phyloP scores from a whole-genome alignment of 2,797 vertebrate species.

The Salmo trutta region DNA sequence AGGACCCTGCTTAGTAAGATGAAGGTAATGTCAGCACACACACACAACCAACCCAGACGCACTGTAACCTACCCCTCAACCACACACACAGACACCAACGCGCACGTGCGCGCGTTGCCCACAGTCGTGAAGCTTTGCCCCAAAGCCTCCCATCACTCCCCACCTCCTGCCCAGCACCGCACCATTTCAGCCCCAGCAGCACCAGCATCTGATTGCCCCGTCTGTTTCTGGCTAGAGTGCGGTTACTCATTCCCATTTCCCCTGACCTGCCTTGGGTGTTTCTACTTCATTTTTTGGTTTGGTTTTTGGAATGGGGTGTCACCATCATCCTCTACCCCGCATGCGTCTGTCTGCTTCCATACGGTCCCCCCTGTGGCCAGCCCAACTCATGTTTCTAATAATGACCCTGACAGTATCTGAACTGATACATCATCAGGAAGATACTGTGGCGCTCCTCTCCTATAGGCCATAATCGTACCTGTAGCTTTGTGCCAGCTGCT shows the following conservation, averaged over 20 bases:
- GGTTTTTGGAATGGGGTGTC: conserved; percentile 11
- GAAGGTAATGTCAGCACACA: conserved; percentile 78
- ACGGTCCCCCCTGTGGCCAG: conserved; percentile 10
- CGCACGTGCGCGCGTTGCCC: background rate
- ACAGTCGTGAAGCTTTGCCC: conserved; percentile 1
- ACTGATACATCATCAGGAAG: background rate
- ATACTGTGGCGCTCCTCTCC: background rate
- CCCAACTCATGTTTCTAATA: conserved; percentile 2
- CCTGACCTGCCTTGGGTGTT: background rate
- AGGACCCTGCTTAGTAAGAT: conserved; percentile 86
- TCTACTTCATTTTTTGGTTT: conserved; percentile 17
- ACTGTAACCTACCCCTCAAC: too few species aligned
- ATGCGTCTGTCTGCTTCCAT: conserved; percentile 48
- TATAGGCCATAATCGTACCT: background rate
- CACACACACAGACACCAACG: conserved; percentile 13
- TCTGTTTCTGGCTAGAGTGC: background rate
- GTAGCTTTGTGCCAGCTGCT: background rate
- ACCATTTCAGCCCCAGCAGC: conserved; percentile 41
- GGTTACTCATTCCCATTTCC: too few species aligned
- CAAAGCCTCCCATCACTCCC: conserved; percentile 1
- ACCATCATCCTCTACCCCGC: too few species aligned
- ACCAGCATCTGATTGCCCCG: conserved; percentile 6
- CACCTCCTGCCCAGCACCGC: conserved; percentile 14
- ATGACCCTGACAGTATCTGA: background rate
- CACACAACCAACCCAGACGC: too few species aligned